Percentiles rank a stretch among this genome's conserved stretches.
These are phyloP conservation scores for Lutra lutra DNA, from an alignment of 2,797 vertebrate species.

Conservation along the genomic window DNA sequence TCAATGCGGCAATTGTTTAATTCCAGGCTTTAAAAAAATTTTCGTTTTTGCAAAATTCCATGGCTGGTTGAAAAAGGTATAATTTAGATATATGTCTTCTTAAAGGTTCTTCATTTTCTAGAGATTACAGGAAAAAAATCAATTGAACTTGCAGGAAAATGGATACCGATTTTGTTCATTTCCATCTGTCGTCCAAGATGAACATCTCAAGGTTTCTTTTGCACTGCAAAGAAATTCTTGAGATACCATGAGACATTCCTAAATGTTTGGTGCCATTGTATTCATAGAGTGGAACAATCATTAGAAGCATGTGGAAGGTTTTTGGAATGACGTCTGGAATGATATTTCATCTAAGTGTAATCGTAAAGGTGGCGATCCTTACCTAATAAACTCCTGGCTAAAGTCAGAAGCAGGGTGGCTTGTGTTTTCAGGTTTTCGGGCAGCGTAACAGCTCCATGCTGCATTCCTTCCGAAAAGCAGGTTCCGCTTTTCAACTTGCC, in stretches of 20 bases:
- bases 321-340: neutral
- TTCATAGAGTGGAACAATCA: neutral
- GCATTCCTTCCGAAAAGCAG: conserved; percentile 38
- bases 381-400: neutral
- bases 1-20: neutral
- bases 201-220: conserved; percentile 20
- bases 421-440: conserved; percentile 25
- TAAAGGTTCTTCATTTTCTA: conserved; percentile 64
- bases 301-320: conserved; percentile 40
- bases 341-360: neutral
- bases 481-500: conserved; percentile 60
- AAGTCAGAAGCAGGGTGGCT: neutral
- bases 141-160: conserved; percentile 69
- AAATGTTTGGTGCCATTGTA: neutral
- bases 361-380: neutral
- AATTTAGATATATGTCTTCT: conserved; percentile 54
- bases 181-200: conserved; percentile 23
- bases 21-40: neutral
- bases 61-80: conserved; percentile 46
- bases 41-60: neutral
- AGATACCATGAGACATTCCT: conserved; percentile 24
- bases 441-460: conserved; percentile 13
- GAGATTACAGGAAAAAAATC: conserved; percentile 73
- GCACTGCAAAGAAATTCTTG: conserved; percentile 44
- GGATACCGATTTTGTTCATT: conserved; percentile 37